These are phyloP conservation scores for Fragum fragum DNA, from an alignment of 2,888 invertebrate genomes.

Conservation along the genomic window DNA sequence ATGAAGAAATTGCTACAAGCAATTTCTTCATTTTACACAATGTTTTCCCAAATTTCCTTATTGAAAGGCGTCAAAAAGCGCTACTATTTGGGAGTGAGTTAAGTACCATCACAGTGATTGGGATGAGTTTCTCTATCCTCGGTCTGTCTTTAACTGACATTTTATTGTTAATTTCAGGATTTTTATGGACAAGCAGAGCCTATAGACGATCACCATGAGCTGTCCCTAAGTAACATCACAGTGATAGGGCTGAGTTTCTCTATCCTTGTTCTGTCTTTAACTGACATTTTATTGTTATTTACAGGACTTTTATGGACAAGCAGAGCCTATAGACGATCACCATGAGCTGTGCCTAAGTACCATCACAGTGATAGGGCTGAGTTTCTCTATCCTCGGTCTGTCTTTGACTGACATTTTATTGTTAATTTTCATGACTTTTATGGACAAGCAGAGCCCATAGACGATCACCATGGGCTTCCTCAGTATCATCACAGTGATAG, in stretches of 20 bases:
- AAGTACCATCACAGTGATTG: slow-evolving; percentile 84
- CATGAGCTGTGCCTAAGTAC: slow-evolving; percentile 86
- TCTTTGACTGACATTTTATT: slow-evolving; percentile 87
- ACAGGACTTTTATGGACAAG: too few species aligned
- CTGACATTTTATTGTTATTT: too few species aligned
- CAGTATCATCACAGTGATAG: slow-evolving; percentile 84
- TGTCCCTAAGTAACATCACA: slow-evolving; percentile 86
- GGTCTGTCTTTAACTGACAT: slow-evolving; percentile 87
- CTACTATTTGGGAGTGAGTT: too few species aligned
- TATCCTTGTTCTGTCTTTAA: slow-evolving; percentile 87
- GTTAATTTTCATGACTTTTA: too few species aligned
- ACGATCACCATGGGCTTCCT: slow-evolving; percentile 85
- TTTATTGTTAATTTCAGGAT: slow-evolving; percentile 72
- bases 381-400: slow-evolving; percentile 87
- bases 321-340: too few species aligned
- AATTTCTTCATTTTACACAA: too few species aligned
- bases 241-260: slow-evolving; percentile 85
- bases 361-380: slow-evolving; percentile 79
- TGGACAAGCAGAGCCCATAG: too few species aligned
- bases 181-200: slow-evolving; percentile 76
- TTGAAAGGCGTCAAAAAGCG: too few species aligned
- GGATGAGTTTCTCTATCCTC: slow-evolving; percentile 86
- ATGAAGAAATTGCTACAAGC: too few species aligned
- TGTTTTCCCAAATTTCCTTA: too few species aligned
- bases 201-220: slow-evolving; percentile 78